A percentile compares a stretch with the other conserved stretches of the same genome.
phyloP scores from a whole-genome alignment of 1,140 invertebrate genomes.

The Macrostomum lignano region DNA sequence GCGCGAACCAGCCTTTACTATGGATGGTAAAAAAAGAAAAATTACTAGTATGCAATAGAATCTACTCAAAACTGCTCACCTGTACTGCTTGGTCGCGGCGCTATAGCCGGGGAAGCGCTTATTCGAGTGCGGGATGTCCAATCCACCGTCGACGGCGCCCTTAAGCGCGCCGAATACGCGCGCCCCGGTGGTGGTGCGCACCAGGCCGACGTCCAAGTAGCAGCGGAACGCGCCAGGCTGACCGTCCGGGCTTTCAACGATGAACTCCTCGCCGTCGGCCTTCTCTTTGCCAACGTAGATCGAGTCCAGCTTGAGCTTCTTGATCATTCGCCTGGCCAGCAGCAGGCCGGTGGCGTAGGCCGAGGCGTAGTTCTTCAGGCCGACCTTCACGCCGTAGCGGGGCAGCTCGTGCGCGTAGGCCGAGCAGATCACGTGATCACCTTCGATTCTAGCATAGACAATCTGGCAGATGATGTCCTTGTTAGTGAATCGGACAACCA shows the following conservation, averaged over 20 bases:
- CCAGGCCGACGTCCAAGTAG: constrained; percentile 80
- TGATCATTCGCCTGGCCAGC: constrained; percentile 63
- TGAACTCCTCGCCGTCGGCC: constrained; percentile 72
- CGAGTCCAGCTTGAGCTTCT: constrained; percentile 60
- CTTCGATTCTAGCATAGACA: constrained; percentile 86
- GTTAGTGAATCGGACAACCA: constrained; percentile 90
- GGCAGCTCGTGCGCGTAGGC: constrained; percentile 92
- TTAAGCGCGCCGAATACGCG: constrained; percentile 93
- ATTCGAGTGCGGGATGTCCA: constrained; percentile 76
- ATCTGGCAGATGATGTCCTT: constrained; percentile 90
- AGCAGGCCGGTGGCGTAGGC: constrained; percentile 89
- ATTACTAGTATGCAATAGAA: no score
- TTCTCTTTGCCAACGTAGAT: constrained; percentile 66
- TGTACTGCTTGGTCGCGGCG: constrained; percentile 58
- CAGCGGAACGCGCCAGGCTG: constrained; percentile 71
- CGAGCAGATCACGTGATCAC: constrained; percentile 69
- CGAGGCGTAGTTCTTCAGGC: constrained; percentile 91
- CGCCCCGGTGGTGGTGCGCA: constrained; percentile 82
- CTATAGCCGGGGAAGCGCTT: constrained; percentile 94
- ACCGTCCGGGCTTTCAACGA: constrained; percentile 70
- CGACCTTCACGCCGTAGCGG: constrained; percentile 38
- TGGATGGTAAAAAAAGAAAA: no score
- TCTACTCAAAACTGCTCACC: no score
- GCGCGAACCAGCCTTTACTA: no score
- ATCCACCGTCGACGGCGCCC: constrained; percentile 84